Base-by-base conservation (phyloP, 2,888 invertebrate genomes). In the Drosophila acutilabella region DNA sequence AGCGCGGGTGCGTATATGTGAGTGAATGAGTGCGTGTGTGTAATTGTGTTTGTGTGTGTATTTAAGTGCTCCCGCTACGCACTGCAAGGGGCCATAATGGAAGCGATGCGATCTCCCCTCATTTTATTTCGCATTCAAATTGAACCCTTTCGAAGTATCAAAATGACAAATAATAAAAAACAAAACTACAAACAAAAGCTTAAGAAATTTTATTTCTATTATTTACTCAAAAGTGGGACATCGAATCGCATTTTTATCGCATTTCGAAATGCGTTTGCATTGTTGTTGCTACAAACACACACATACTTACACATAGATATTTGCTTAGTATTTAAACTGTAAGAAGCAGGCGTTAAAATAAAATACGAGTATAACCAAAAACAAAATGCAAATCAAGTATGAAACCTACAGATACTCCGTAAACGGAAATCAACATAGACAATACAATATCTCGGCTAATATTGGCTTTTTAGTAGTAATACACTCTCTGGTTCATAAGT, bases 231-330 rank as follows among this genome's bases (percentile, higher is more conserved):
- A 80, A 76, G 70, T 82, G 80, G 80, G 77, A 64, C 87, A 77
- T 44, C 62, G 33, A 86, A 81, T 69, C 66, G 69, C 72, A 75
- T 75, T 69, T 81, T 82, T 85, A 85, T 72, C 80, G 76, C 74
- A 78, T 71, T 80, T 71, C 68, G 62, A 78, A 78, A 80, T 78
- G 50, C 54, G 56, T 33, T 56, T 64, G 65, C 60, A 68, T 66
- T 64, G 48, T 74, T 61, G 20, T 26, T 64, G 45, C 48, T 59
- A 38, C 45, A 64, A 20, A 64, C 14, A 50, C 16, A 50, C 16
- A 57, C 10, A 65, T 5, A 30, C 14, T 23, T 13, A 16, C 18
- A 33, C 38, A 50, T 10, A 47, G 20, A 18, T 74, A 72, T 81
- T 80, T 81, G 61, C 50, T 58, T 44, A 66, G 69, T 42, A 53